These are phyloP conservation scores for Sinocyclocheilus grahami DNA, from an alignment of 2,113 vertebrate species.

Conservation along the genomic window DNA sequence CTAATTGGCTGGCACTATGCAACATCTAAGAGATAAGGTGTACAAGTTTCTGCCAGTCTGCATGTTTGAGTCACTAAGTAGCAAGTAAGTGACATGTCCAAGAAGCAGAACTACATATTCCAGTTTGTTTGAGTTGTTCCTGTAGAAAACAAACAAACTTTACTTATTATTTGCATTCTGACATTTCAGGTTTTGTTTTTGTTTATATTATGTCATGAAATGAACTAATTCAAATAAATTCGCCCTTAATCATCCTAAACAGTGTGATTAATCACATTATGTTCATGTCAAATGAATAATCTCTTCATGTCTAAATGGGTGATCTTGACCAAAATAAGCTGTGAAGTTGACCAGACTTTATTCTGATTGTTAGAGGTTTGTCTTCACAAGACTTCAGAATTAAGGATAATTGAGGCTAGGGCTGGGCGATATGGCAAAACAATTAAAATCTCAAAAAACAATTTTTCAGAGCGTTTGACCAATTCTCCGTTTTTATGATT, in stretches of 20 bases:
- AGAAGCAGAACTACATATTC: neutral
- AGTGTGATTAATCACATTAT: neutral
- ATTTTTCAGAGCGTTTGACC: too few relatives aligned
- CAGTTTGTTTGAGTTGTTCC: neutral
- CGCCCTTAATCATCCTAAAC: neutral
- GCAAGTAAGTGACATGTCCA: neutral
- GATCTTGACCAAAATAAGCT: neutral
- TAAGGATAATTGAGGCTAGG: too few relatives aligned
- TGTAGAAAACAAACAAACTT: neutral
- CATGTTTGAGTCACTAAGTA: neutral
- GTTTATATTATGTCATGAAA: neutral
- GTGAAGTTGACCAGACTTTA: neutral
- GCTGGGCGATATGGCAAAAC: too few relatives aligned
- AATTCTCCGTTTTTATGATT: too few relatives aligned
- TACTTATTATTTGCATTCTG: neutral
- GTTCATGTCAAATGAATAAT: neutral
- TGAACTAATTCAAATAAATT: neutral
- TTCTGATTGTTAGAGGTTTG: neutral
- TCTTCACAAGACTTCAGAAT: neutral
- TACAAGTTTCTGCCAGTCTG: neutral
- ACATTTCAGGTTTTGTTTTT: neutral
- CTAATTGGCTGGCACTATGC: slow-evolving; percentile 4
- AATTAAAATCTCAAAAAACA: too few relatives aligned
- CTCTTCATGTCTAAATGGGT: neutral
- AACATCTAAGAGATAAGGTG: neutral